Evolutionary conservation across 2,113 vertebrate species (phyloP), one percentile per base, ranked within the genome.

Genomic region (Chaetura pelagica): DNA sequence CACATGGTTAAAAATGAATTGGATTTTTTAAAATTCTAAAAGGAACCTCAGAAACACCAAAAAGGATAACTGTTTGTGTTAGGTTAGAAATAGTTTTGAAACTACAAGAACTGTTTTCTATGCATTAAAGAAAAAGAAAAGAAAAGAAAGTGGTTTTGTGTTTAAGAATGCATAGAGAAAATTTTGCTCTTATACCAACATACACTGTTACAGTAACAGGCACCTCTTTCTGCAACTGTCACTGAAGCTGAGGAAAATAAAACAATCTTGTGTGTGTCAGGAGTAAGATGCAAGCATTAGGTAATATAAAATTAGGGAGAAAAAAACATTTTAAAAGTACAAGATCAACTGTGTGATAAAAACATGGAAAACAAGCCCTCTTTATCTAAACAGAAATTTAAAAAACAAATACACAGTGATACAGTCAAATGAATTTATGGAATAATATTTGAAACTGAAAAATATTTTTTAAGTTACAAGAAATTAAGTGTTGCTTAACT

Each of bases 1-100:
- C 94, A 87, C 61, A 19, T 75, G 87, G 72, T 92, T 94, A 76
- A 93, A 96, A 97, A 83, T 55, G 30, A 89, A 94, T 94, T 79
- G 63, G 66, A 75, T 90, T 89, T 77, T 76, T 68, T 27, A 26
- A 71, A 94, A 88, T 84, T 89, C 75, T 61, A 15, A 54, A 90
- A 92, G 57, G 35, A 77, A 52, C 63, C 62, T 85, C 87, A 67
- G 49, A 72, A 82, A 74, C 66, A 66, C 51, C 52, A 18, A 61
- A 89, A 93, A 84, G 44, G 57, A 46, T 69, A 92, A 85, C 55
- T 42, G 34, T 91, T 87, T 81, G 78, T 61, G 23, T 91, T 89
- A 69, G 19, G 13, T 26, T 72, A 78, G 59, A 68, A 68, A 71
- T 74, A 32, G 51, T 63, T 88, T 66, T 71, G 51, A 84, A 87